Base-by-base conservation (phyloP, 2,113 vertebrate genomes). In the Balaeniceps rex region DNA sequence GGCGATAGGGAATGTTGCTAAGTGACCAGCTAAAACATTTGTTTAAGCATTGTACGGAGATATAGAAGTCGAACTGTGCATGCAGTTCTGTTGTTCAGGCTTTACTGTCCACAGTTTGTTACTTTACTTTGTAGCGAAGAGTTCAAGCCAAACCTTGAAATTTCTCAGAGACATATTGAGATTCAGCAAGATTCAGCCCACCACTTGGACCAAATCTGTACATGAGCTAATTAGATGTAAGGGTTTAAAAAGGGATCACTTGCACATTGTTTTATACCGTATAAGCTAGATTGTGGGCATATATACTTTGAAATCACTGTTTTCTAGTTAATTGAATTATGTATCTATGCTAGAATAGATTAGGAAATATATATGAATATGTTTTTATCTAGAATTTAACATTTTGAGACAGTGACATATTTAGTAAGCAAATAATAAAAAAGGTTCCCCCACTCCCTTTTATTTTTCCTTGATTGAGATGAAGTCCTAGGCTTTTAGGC, bases 221-320 rank as follows among this genome's bases (percentile, higher is more conserved):
- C 15, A 38, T 6, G 5, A 83, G 12, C 87, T 96, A 96, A 68
- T 74, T 90, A 57, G 86, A 92, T 83, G 51, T 26, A 96, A 97
- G 82, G 52, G 12, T 58, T 92, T 60, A 33, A 21, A 72, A 75
- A 47, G 12, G 5, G 21, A 60, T 86, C 76, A 29, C 14, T 97
- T 93, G 42, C 61, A 92, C 49, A 2, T 28, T 57, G 31, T 34
- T 96, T 90, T 57, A 31, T 85, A 55, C 85, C 83, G 49, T 54
- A 46, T 33, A 90, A 95, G 40, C 34, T 69, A 80, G 46, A 66
- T 34, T 94, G 61, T 60, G 29, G 54, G 51, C 7, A 81, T 74
- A 23, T 15, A 36, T 54, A 70, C 17, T 70, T 91, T 23, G 18
- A 78, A 94, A 87, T 34, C 9, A 28, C 17, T 47, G 16, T 78